Conservation (phyloP, 2,888 invertebrate genomes). For the Drosophila flavopinicola region DNA sequence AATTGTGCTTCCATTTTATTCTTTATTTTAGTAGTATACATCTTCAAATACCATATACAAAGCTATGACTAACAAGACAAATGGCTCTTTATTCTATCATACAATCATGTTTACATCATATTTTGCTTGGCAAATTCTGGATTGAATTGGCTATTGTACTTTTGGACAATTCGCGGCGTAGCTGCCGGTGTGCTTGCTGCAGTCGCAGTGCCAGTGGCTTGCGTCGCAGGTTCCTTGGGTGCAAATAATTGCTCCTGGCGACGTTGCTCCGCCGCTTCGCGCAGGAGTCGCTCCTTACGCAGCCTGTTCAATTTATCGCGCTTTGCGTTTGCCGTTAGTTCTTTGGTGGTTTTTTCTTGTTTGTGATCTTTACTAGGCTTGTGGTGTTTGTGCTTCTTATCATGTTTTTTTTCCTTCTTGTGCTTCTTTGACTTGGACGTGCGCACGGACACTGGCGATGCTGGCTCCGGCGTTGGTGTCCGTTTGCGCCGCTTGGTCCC, state of each 20-base stretch:
- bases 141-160: conserved; percentile 98
- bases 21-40: too few relatives aligned
- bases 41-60: too few relatives aligned
- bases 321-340: conserved; percentile 42
- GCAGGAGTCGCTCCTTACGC: conserved; percentile 86
- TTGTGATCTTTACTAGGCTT: conserved; percentile 54
- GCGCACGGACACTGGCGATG: background rate
- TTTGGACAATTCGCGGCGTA: conserved; percentile 86
- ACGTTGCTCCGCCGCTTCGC: conserved; percentile 92
- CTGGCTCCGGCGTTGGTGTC: background rate
- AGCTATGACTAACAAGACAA: background rate
- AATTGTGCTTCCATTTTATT: too few relatives aligned
- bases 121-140: conserved; percentile 95
- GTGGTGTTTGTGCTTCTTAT: conserved; percentile 65
- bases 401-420: conserved; percentile 40
- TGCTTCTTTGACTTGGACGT: conserved; percentile 16
- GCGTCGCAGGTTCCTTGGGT: conserved; percentile 84
- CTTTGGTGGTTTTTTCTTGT: conserved; percentile 26
- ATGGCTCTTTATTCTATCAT: too few relatives aligned
- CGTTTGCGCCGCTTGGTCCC: conserved; percentile 12
- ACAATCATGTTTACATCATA: conserved; percentile 69
- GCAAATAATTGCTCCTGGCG: conserved; percentile 89
- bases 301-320: conserved; percentile 80
- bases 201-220: conserved; percentile 2
- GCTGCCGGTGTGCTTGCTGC: conserved; percentile 42